Conservation (phyloP, 2,797 vertebrate species). For the Ammospiza maritima region DNA sequence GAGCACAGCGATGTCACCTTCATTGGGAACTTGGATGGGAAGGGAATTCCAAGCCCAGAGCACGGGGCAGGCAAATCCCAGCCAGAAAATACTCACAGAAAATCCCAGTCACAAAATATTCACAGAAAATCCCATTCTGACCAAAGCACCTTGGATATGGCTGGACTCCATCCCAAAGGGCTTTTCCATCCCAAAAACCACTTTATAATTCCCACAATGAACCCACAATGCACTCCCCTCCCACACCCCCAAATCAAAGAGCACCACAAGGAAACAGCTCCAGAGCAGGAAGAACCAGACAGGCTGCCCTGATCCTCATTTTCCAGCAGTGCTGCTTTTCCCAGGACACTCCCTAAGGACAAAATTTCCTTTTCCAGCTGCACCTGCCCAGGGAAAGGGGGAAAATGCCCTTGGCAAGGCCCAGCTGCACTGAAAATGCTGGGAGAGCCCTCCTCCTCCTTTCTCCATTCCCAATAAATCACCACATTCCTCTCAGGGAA, state of each 20-base stretch:
- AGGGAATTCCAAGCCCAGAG: not conserved
- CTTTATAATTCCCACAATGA: no score
- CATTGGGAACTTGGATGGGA: not conserved
- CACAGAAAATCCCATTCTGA: not conserved
- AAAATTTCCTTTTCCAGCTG: not conserved
- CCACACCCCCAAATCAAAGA: not conserved
- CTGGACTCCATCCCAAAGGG: not conserved
- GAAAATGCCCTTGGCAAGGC: not conserved
- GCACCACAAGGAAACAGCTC: not conserved
- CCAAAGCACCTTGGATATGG: not conserved
- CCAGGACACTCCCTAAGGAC: accelerated
- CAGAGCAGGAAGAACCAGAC: not conserved
- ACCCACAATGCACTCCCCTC: not conserved
- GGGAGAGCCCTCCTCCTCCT: not conserved
- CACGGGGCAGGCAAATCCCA: not conserved
- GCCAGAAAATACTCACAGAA: no score
- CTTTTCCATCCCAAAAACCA: not conserved
- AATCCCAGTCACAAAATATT: no score
- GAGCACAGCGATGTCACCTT: not conserved
- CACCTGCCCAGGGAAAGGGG: not conserved
- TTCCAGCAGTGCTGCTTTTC: not conserved
- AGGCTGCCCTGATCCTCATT: not conserved
- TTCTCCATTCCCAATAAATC: not conserved
- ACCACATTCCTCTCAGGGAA: not conserved
- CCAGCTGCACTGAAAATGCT: not conserved